phyloP scores from a whole-genome alignment of 2,888 invertebrate species.

The Phortica okadai region DNA sequence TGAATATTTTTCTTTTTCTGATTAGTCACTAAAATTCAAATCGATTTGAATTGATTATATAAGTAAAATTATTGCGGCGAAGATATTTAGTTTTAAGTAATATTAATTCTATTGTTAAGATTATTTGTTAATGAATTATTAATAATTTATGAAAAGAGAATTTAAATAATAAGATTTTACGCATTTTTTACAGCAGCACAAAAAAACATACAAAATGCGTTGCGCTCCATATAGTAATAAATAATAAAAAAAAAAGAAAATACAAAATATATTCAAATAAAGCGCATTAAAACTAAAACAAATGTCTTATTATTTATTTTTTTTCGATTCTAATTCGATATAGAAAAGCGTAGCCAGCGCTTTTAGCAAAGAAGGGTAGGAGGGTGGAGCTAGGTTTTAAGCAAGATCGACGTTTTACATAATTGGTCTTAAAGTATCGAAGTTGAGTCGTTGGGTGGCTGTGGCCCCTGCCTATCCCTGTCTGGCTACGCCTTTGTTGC shows the following conservation, averaged over 20 bases:
- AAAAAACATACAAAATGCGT: slow-evolving; percentile 47
- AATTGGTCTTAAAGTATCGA: too few species aligned
- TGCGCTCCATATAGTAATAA: slow-evolving; percentile 45
- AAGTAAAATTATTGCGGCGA: background rate
- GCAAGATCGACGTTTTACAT: too few species aligned
- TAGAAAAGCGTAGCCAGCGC: too few species aligned
- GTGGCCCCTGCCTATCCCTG: too few species aligned
- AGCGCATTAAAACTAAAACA: background rate
- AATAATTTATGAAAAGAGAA: slow-evolving; percentile 8
- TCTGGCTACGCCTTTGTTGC: slow-evolving; percentile 34
- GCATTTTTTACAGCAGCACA: slow-evolving; percentile 24
- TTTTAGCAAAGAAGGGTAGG: too few species aligned
- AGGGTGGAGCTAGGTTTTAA: too few species aligned
- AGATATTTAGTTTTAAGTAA: slow-evolving; percentile 12
- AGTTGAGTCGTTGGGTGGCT: too few species aligned
- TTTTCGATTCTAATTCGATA: too few species aligned
- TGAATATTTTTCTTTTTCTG: background rate
- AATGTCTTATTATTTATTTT: background rate
- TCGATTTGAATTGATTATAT: background rate
- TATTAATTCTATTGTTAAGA: slow-evolving; percentile 2
- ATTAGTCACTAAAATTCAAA: background rate
- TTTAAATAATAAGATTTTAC: slow-evolving; percentile 15
- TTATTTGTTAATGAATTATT: slow-evolving; percentile 11
- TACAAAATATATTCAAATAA: background rate
- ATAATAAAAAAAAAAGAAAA: slow-evolving; percentile 33